Base-by-base conservation (phyloP, 2,113 vertebrate species). In the Regulus satrapa region DNA sequence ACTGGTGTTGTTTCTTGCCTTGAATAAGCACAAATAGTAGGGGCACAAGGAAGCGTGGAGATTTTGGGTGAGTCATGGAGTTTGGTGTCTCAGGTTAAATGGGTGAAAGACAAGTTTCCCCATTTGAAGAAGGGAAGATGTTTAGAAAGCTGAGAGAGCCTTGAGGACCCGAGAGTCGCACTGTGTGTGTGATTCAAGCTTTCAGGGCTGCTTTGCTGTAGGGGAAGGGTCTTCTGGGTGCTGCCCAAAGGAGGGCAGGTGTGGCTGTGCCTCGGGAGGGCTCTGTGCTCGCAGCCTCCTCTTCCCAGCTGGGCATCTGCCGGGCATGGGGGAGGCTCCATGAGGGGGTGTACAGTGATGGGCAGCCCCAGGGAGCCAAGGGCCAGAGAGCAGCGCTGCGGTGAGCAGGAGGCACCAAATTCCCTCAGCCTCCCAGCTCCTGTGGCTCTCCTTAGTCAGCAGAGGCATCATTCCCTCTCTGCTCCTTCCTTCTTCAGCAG, bases 381-480 rank as follows among this genome's bases (percentile, higher is more conserved):
- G 9, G 36, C 20, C 11, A 31, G 36, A 52, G 55, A 28, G 31
- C 0, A 3, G 20, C 0, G 3, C 9, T 72, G 29, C 52, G 62
- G 32, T 0, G 0, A 63, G 38, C 41, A 58, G 54, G 29, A 81
- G 34, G 18, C 28, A 49, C 23, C 0, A 0, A 61, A 21, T 62
- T 24, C 21, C 7, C 20, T 38, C 18, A 24, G 19, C 40, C 21
- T 73, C 49, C 20, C 15, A 14, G 0, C 36, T 73, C 51, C 20
- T 48, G 40, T 18, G 23, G 32, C 10, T 91, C 15, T 48, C 24
- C 23, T 71, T 12, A 19, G 21, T 14, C 52, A 43, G 31, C 32
- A 72, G 56, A 59, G 24, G 28, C 25, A 12, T 55, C 18, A 1
- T 34, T 48, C 28, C 43, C 32, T 40, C 24, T 76, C 61, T 54